Evolutionary conservation across 2,888 invertebrate species (phyloP), one percentile per base, ranked within the genome.

Genomic region (Apoda limacodes): DNA sequence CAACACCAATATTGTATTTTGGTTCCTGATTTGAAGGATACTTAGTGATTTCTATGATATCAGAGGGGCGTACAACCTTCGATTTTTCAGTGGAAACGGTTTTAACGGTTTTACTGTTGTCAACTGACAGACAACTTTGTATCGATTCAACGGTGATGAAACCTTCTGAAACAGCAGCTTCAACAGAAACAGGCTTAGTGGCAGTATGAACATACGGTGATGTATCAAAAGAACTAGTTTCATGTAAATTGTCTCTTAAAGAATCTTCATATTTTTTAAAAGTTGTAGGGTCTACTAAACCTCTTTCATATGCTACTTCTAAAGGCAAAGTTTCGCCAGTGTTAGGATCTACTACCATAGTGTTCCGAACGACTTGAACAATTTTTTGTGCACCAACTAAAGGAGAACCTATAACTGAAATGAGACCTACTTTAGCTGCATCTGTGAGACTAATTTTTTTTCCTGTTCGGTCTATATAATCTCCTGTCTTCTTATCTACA

Each of bases 281-380:
- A 6, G 83, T 83, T 35, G 78, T 54, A 31, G 71, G 53, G 51
- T 84, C 88, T 34, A 94, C 88, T 35, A 89, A 64, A 5, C 92
- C 93, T 37, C 88, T 82, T 55, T 89, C 85, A 43, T 92, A 85
- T 3, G 95, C 95, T 29, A 90, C 88, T 63, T 92, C 89, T 46
- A 92, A 84, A 2, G 91, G 90, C 43, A 93, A 81, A 54, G 88
- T 86, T 56, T 92, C 87, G 3, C 92, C 93, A 1, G 92, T 90
- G 46, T 84, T 85, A 1, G 95, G 93, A 65, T 95, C 93, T 32
- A 85, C 75, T 9, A 90, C 85, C 78, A 89, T 86, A 3, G 83
- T 80, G 40, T 55, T 80, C 43, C 78, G 83, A 3, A 90, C 83
- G 1, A 87, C 83, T 59, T 88, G 86, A 32, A 89, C 82, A 1